Evolutionary conservation across 2,797 vertebrate genomes (phyloP), one percentile per base, ranked within the genome.

Genomic region (Limnodromus scolopaceus): DNA sequence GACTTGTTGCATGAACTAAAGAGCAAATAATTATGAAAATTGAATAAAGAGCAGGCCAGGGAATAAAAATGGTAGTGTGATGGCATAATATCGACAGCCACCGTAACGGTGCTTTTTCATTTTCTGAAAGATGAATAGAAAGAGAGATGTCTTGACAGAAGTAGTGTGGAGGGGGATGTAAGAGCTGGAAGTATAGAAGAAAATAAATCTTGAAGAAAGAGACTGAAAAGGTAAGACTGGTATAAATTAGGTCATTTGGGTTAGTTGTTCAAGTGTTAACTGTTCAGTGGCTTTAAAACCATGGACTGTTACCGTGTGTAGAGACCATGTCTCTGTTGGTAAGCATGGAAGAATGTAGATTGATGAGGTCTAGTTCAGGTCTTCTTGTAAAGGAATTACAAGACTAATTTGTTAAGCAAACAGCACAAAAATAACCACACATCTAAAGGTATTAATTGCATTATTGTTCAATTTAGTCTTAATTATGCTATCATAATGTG

Each of bases 391-490:
- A 82, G 48, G 55, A 93, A 58, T 79, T 79, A 14, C 12, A 72
- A 48, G 39, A 53, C 39, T 95, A 30, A 18, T 41, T 79, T 96
- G n/a, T 76, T 94, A 84, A 74, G 57, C 34, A 80, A 92, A 54
- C 41, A 63, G 36, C 19, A 36, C 27, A 64, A 70, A 92, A 91
- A 63, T 61, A 75, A 41, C 43, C 36, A 36, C 6, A 5, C 24
- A 43, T 82, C 77, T 92, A 16, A 89, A 76, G 80, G 28, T 84
- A 84, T 87, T 94, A 87, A 80, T 94, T 92, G 32, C 38, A 54
- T 83, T 96, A 74, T 58, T 79, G 20, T 92, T 93, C 34, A 68
- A 18, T 89, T 95, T 45, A 83, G 88, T 83, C 60, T 89, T 87
- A 48, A 76, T 90, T 87, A 34, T 15, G 11, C 15, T 60, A 19